Base-by-base conservation (phyloP, 2,888 invertebrate species). In the Hirudinaria manillensis region DNA sequence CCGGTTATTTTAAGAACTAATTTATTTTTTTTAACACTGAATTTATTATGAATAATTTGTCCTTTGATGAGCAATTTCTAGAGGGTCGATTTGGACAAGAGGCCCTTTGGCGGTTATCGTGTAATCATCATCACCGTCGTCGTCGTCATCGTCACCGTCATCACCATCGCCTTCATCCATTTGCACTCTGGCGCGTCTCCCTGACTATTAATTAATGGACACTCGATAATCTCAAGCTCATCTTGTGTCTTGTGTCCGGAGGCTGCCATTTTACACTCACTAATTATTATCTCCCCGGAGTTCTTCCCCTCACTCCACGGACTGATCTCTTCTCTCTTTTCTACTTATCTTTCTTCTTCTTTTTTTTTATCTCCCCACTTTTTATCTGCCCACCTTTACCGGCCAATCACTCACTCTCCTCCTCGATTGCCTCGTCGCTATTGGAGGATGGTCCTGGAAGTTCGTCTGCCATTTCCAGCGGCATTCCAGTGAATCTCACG, bases 201-300 rank as follows among this genome's bases (percentile, higher is more conserved):
- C 61, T 61, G 61, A 61, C 61, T 61, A 61, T 61, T 61, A 61
- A 61, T 61, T 61, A 61, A 61, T 61, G 61, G 61, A 61, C 61
- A 61, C 61, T 61, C 61, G 61, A 61, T 61, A 61, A 61, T 61
- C 61, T 61, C 29, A 24, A 29, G 61, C 61, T 61, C 61, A 29
- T 61, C 61, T 61, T 61, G 61, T 61, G 61, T 61, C 61, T 61
- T 61, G 61, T 61, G 61, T 61, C 61, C 61, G 24, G 24, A 19
- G 61, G 61, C 61, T 61, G 61, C 61, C 29, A 56, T 56, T 55
- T 45, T 55, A 72, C 56, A 53, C 72, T 36, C 61, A 72, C 55
- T 56, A 56, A 72, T 56, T 72, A 72, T 56, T 72, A 56, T 36
- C 72, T 56, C 55, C 51, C 34, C 72, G 36, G 55, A 72, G 72